A percentile compares a stretch with the other conserved stretches of the same genome.
These are phyloP conservation scores for Erythrolamprus reginae DNA, from an alignment of 2,113 vertebrate genomes.

Conservation along the genomic window DNA sequence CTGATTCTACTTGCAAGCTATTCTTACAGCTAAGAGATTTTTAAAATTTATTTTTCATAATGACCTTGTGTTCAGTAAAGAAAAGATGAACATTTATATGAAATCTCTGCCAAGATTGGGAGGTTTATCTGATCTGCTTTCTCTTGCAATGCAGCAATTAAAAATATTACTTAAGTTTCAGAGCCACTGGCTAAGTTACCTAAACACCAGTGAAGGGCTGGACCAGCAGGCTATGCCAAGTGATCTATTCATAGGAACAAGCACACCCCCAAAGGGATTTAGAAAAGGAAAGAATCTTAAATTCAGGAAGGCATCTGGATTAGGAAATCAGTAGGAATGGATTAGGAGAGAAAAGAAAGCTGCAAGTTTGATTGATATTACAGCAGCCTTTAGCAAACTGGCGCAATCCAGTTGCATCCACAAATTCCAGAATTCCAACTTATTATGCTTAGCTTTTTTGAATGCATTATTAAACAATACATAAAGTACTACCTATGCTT, in stretches of 20 bases:
- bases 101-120: background rate
- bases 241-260: background rate
- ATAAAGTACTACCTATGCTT: background rate
- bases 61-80: too few species aligned
- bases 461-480: background rate
- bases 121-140: background rate
- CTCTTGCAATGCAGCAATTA: background rate
- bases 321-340: background rate
- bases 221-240: background rate
- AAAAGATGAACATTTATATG: background rate
- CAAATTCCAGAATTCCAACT: background rate
- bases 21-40: background rate
- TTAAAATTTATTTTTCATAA: background rate
- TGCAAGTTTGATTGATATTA: background rate
- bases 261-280: background rate
- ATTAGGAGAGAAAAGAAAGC: background rate
- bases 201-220: background rate
- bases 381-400: background rate
- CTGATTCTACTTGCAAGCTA: background rate
- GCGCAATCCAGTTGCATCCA: background rate
- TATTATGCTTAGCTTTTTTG: background rate
- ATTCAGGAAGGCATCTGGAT: background rate
- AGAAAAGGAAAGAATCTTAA: background rate
- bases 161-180: background rate
- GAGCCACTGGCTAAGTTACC: background rate